phyloP scores from a whole-genome alignment of 2,797 vertebrate species.

The Huso huso region DNA sequence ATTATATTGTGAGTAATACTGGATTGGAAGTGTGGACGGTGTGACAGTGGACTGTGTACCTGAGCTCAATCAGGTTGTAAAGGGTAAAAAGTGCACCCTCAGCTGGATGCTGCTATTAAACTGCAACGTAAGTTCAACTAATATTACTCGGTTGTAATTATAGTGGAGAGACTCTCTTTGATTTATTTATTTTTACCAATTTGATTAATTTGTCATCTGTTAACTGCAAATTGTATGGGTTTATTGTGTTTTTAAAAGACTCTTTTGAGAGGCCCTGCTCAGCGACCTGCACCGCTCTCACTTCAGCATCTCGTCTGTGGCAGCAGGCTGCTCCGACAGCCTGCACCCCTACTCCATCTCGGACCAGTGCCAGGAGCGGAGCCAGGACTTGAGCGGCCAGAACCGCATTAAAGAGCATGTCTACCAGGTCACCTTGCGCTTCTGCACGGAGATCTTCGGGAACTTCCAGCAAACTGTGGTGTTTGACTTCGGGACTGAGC shows the following conservation, averaged over 20 bases:
- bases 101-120: slow-evolving; percentile 19
- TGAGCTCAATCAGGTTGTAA: slow-evolving; percentile 13
- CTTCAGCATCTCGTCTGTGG: slow-evolving; percentile 21
- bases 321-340: slow-evolving; percentile 6
- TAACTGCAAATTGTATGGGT: no score
- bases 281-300: slow-evolving; percentile 12
- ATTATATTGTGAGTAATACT: no score
- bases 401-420: slow-evolving; percentile 4
- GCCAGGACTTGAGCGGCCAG: not conserved
- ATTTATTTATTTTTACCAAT: no score
- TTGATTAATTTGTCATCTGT: no score
- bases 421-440: slow-evolving; percentile 18
- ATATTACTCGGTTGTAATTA: no score
- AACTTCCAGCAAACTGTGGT: slow-evolving; percentile 22
- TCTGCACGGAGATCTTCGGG: slow-evolving; percentile 15
- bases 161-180: no score
- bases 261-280: slow-evolving; percentile 11
- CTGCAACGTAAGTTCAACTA: slow-evolving; percentile 17
- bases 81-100: slow-evolving; percentile 13
- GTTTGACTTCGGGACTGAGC: slow-evolving; percentile 24
- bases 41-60: slow-evolving; percentile 19
- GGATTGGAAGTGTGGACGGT: slow-evolving; percentile 10
- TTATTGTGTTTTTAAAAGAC: no score
- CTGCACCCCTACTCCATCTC: slow-evolving; percentile 8
- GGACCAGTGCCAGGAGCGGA: slow-evolving; percentile 15